Evolutionary conservation across 2,888 invertebrate species (phyloP).

Genomic region (Polydrusus pterygomalis): DNA sequence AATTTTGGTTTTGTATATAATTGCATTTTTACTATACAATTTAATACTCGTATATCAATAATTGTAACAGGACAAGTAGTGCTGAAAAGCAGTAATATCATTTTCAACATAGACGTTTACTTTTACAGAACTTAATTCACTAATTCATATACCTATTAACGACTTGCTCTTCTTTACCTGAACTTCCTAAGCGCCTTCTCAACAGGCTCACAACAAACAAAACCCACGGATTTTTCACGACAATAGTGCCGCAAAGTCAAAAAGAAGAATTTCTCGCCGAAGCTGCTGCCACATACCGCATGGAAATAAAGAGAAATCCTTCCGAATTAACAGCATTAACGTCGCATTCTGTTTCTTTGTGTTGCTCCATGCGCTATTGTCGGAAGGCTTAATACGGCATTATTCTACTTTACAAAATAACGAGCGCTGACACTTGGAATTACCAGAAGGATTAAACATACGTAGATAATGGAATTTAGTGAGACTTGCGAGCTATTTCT

Average conservation of each 20-base stretch:
- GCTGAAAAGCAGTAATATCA: too few species aligned
- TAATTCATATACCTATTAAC: too few species aligned
- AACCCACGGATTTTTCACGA: slow-evolving; percentile 25
- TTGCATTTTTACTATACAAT: too few species aligned
- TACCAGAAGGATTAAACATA: background rate
- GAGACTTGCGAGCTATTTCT: background rate
- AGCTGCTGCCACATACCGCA: slow-evolving; percentile 7
- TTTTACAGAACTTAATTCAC: too few species aligned
- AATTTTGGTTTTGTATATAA: too few species aligned
- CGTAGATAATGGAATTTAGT: slow-evolving; percentile 20
- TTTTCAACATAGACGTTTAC: too few species aligned
- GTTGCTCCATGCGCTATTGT: slow-evolving; percentile 9
- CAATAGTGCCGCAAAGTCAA: slow-evolving; percentile 28
- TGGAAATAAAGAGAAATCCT: slow-evolving; percentile 1
- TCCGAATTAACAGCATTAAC: slow-evolving; percentile 33
- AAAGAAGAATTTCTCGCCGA: slow-evolving; percentile 26
- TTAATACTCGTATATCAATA: too few species aligned
- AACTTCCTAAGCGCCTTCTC: slow-evolving; percentile 1
- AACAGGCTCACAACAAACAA: slow-evolving; percentile 4
- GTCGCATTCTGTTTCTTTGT: slow-evolving; percentile 22
- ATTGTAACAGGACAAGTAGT: too few species aligned
- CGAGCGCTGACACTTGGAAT: slow-evolving; percentile 3
- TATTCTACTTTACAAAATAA: background rate
- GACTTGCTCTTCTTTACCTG: background rate
- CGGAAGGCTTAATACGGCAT: background rate